Conservation (phyloP, 2,113 vertebrate species). For the Sturnira hondurensis region DNA sequence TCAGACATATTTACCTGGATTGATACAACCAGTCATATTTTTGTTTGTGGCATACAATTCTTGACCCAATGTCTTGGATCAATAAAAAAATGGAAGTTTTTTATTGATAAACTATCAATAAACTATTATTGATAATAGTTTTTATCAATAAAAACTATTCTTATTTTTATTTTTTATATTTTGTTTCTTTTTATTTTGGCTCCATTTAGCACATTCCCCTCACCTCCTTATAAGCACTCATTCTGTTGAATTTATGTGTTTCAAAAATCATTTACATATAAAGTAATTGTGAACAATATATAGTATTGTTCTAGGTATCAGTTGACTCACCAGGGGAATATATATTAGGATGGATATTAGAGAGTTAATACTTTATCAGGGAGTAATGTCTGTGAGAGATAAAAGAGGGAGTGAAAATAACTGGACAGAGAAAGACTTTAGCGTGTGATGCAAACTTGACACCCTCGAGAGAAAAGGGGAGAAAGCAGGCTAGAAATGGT, state of each 20-base stretch:
- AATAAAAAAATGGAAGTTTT: too few relatives aligned
- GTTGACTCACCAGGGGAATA: not conserved
- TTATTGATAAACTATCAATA: too few relatives aligned
- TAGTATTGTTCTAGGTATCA: not conserved
- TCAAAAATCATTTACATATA: not conserved
- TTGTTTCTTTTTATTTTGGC: not conserved
- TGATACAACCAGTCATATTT: not conserved
- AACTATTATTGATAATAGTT: too few relatives aligned
- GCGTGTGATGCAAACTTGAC: not conserved
- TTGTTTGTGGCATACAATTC: not conserved
- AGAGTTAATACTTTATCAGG: not conserved
- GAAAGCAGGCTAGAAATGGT: not conserved
- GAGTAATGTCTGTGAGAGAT: not conserved
- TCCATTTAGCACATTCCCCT: not conserved
- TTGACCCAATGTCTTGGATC: not conserved
- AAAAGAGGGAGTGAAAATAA: not conserved
- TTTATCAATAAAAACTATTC: too few relatives aligned
- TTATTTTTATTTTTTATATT: not conserved
- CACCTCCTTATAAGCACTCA: not conserved
- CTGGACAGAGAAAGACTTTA: not conserved
- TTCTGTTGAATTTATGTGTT: not conserved
- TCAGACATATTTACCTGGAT: not conserved
- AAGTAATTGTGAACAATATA: not conserved
- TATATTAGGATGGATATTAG: not conserved
- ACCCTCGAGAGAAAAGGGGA: not conserved